Conservation (phyloP, 2,888 invertebrate genomes). For the Drosophila birchii region DNA sequence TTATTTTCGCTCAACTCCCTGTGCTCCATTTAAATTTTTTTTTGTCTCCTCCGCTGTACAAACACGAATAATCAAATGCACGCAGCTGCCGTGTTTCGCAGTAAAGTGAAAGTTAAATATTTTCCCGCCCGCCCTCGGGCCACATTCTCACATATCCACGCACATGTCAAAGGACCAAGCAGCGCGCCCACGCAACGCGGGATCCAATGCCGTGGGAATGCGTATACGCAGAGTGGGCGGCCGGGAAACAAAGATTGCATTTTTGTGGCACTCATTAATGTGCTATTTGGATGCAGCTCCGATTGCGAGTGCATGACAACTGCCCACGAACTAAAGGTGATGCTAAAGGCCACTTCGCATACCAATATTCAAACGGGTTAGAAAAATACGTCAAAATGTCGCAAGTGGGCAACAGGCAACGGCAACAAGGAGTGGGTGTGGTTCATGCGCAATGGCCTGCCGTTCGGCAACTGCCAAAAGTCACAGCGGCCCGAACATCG, state of each 20-base stretch:
- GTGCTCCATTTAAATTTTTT: background rate
- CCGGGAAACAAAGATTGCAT: constrained; percentile 7
- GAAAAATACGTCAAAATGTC: constrained; percentile 35
- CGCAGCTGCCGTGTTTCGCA: constrained; percentile 31
- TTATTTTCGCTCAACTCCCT: constrained; percentile 4
- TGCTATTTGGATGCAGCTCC: constrained; percentile 16
- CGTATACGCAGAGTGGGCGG: constrained; percentile 43
- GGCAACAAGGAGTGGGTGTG: constrained; percentile 31
- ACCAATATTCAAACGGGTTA: constrained; percentile 13
- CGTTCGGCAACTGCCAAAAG: constrained; percentile 31
- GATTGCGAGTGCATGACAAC: constrained; percentile 13
- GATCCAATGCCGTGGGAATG: constrained; percentile 3
- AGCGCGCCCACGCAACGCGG: constrained; percentile 8
- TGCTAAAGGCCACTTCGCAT: constrained; percentile 13
- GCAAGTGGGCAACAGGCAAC: constrained; percentile 30
- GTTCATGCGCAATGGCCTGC: constrained; percentile 62
- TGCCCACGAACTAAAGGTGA: background rate
- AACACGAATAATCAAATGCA: constrained; percentile 36
- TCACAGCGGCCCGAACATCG: constrained; percentile 2
- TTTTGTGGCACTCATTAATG: constrained; percentile 22
- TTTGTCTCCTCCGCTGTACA: constrained; percentile 15
- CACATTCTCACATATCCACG: constrained; percentile 18
- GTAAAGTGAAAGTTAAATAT: constrained; percentile 49
- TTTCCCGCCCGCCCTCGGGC: constrained; percentile 22
- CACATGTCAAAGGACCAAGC: constrained; percentile 19